Evolutionary conservation across 2,797 vertebrate species (phyloP).

Genomic region (Lepus townsendii): DNA sequence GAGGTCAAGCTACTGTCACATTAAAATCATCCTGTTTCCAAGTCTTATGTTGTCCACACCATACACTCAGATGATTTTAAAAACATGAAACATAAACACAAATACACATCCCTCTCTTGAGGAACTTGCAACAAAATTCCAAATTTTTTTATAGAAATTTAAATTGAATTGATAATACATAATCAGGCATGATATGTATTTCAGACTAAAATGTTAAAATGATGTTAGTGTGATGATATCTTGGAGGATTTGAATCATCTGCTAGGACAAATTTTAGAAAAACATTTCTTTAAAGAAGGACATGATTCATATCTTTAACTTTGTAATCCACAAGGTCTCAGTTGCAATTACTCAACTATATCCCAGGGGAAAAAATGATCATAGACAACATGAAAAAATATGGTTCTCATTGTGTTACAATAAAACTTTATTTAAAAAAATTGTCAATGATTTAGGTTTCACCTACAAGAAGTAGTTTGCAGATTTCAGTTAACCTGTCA

Average conservation of each 20-base stretch:
- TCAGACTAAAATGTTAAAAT: not conserved
- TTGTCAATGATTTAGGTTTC: no score
- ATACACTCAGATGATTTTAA: not conserved
- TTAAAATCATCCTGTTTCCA: not conserved
- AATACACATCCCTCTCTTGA: not conserved
- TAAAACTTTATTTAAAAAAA: no score
- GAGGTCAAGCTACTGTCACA: not conserved
- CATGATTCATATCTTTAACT: not conserved
- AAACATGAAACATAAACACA: not conserved
- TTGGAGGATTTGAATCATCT: not conserved
- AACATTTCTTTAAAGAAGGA: not conserved
- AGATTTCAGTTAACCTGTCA: no score
- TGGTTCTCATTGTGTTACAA: no score
- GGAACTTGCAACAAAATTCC: not conserved
- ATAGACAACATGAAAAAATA: no score
- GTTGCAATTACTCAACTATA: not conserved
- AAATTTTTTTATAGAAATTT: not conserved
- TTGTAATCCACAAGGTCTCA: not conserved
- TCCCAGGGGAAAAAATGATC: no score
- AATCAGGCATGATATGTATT: not conserved
- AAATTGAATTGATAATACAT: not conserved
- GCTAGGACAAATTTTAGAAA: not conserved
- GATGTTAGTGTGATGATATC: not conserved
- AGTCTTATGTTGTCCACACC: not conserved
- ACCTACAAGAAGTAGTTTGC: no score